These are phyloP conservation scores for Cyaniris semiargus DNA, from an alignment of 2,888 invertebrate genomes.

Conservation along the genomic window DNA sequence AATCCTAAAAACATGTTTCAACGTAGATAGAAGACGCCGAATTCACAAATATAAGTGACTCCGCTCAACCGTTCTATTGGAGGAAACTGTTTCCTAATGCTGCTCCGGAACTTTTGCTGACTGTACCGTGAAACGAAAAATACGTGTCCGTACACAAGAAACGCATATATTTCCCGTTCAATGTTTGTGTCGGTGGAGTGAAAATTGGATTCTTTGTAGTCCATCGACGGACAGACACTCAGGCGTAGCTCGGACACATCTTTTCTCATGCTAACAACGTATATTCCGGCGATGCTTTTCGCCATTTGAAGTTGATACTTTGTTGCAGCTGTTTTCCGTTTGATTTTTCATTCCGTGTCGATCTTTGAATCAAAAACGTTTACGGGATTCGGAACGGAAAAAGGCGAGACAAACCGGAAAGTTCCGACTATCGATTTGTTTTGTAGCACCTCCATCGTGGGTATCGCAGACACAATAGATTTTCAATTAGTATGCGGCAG, in stretches of 20 bases:
- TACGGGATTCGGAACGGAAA: background rate
- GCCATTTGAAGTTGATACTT: slow-evolving; percentile 19
- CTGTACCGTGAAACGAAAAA: slow-evolving; percentile 22
- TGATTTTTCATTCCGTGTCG: slow-evolving; percentile 1
- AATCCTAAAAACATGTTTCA: too few relatives aligned
- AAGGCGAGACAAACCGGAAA: background rate
- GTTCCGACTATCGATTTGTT: background rate
- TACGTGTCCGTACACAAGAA: slow-evolving; percentile 16
- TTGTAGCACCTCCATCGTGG: too few relatives aligned
- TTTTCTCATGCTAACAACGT: slow-evolving; percentile 30
- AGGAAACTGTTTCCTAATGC: background rate
- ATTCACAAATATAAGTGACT: background rate
- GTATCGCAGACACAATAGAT: too few relatives aligned
- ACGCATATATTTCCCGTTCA: slow-evolving; percentile 27
- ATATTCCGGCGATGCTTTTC: slow-evolving; percentile 14
- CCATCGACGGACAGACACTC: slow-evolving; percentile 19
- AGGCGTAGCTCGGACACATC: slow-evolving; percentile 14
- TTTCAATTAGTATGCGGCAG: too few relatives aligned
- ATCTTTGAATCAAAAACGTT: background rate
- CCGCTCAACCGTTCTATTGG: slow-evolving; percentile 3
- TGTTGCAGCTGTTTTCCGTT: slow-evolving; percentile 11
- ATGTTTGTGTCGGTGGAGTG: slow-evolving; percentile 30
- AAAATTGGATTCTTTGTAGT: slow-evolving; percentile 30
- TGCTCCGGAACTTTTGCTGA: slow-evolving; percentile 16
- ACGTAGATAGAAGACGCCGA: background rate